Conservation (phyloP, 2,888 invertebrate species). For the Druceiella hillmani region DNA sequence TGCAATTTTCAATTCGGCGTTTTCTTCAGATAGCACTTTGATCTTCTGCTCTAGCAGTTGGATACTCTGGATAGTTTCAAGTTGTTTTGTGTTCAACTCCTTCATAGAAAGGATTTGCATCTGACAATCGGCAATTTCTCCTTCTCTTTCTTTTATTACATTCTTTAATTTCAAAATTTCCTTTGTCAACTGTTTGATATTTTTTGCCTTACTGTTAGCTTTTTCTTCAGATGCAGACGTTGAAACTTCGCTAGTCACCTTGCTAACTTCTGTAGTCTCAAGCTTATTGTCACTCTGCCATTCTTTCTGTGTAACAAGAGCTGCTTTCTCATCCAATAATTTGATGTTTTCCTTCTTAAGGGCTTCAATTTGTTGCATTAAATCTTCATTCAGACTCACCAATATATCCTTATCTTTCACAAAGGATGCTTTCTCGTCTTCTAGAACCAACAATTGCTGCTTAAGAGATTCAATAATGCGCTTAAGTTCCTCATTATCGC, state of each 20-base stretch:
- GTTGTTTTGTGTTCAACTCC: slow-evolving; percentile 45
- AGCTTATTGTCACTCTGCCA: slow-evolving; percentile 25
- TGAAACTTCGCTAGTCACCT: slow-evolving; percentile 15
- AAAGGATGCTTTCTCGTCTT: slow-evolving; percentile 39
- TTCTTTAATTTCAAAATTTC: slow-evolving; percentile 49
- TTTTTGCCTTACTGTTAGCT: slow-evolving; percentile 37
- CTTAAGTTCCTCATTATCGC: slow-evolving; percentile 54
- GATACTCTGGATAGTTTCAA: slow-evolving; percentile 34
- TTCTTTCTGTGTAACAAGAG: slow-evolving; percentile 25
- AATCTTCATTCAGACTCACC: slow-evolving; percentile 33
- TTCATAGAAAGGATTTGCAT: slow-evolving; percentile 49
- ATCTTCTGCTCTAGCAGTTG: slow-evolving; percentile 39
- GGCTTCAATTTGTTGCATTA: slow-evolving; percentile 41
- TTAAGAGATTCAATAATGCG: slow-evolving; percentile 47
- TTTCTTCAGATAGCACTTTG: slow-evolving; percentile 38
- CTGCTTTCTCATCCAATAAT: slow-evolving; percentile 39
- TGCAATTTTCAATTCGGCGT: slow-evolving; percentile 38
- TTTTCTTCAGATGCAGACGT: slow-evolving; percentile 31
- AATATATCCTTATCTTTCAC: slow-evolving; percentile 42
- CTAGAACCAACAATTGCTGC: slow-evolving; percentile 44
- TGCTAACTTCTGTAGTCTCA: slow-evolving; percentile 15
- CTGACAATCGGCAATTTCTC: slow-evolving; percentile 46
- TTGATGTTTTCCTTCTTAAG: slow-evolving; percentile 42
- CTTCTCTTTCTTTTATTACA: slow-evolving; percentile 48
- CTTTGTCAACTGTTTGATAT: slow-evolving; percentile 47